Evolutionary conservation across 1,140 invertebrate species (phyloP).

Genomic region (Varroa destructor): DNA sequence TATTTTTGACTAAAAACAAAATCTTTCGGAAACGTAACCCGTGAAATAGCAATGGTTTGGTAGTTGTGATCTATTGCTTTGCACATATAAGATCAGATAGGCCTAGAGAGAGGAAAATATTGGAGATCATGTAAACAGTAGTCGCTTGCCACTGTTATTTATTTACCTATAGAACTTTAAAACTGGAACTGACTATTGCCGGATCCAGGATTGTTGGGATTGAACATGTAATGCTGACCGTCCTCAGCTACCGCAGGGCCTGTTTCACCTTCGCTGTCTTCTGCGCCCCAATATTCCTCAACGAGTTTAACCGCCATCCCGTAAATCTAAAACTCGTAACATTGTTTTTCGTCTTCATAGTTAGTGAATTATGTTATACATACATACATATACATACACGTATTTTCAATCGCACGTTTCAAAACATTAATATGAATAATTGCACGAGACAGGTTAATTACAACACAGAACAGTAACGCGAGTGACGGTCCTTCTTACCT

Average conservation of each 20-base stretch:
- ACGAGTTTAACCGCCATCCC: conserved; percentile 40
- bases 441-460: neutral
- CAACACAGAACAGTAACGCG: neutral
- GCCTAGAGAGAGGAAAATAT: too few relatives aligned
- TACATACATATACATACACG: neutral
- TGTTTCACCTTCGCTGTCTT: conserved; percentile 39
- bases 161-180: neutral
- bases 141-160: too few relatives aligned
- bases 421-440: neutral
- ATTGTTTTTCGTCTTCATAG: neutral
- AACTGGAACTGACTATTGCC: neutral
- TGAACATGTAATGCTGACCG: neutral
- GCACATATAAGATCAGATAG: too few relatives aligned
- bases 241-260: neutral
- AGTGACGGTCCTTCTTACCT: neutral
- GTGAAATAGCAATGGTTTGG: too few relatives aligned
- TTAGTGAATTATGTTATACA: neutral
- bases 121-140: too few relatives aligned
- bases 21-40: too few relatives aligned
- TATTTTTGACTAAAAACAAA: too few relatives aligned
- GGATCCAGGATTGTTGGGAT: neutral
- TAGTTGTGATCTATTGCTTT: too few relatives aligned
- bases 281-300: conserved; percentile 39
- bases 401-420: too few relatives aligned
- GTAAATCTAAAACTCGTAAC: conserved; percentile 37